Conservation (phyloP, 1,140 invertebrate genomes). For the Zelostemma sp. region DNA sequence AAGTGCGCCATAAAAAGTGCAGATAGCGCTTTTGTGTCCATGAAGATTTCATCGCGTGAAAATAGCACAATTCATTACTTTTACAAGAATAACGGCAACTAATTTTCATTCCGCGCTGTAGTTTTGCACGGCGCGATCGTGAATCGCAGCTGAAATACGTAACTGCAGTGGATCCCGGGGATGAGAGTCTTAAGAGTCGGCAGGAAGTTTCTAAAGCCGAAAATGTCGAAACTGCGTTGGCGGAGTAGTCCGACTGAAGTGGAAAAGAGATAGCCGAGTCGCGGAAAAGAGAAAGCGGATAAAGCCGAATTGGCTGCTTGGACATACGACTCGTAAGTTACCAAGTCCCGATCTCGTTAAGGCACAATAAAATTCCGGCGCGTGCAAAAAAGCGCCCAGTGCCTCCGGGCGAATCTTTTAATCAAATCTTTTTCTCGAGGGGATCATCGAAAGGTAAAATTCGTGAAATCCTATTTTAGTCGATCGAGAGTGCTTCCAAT, state of each 20-base stretch:
- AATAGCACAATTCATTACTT: conserved; percentile 48
- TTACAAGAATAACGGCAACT: conserved; percentile 44
- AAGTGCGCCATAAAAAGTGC: too few relatives aligned
- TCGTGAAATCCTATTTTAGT: too few relatives aligned
- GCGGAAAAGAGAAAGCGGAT: conserved; percentile 31
- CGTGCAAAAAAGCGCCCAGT: conserved; percentile 40
- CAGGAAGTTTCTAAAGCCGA: conserved; percentile 46
- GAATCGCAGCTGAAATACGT: conserved; percentile 51
- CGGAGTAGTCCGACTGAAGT: conserved; percentile 20
- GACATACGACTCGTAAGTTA: conserved; percentile 46
- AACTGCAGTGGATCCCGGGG: conserved; percentile 33
- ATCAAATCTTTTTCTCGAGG: conserved; percentile 54
- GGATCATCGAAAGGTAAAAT: too few relatives aligned
- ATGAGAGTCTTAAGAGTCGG: conserved; percentile 47
- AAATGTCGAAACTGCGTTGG: conserved; percentile 48
- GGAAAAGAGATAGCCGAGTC: conserved; percentile 19
- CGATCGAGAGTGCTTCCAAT: too few relatives aligned
- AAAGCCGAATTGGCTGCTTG: conserved; percentile 58
- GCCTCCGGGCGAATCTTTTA: conserved; percentile 53
- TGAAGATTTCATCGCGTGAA: conserved; percentile 33
- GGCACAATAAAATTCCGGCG: conserved; percentile 56
- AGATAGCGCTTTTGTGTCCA: background rate
- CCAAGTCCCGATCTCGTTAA: conserved; percentile 58
- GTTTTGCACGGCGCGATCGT: conserved; percentile 42
- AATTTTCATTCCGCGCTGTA: conserved; percentile 47